Evolutionary conservation across 2,888 invertebrate species (phyloP).

Genomic region (Dioctria linearis): DNA sequence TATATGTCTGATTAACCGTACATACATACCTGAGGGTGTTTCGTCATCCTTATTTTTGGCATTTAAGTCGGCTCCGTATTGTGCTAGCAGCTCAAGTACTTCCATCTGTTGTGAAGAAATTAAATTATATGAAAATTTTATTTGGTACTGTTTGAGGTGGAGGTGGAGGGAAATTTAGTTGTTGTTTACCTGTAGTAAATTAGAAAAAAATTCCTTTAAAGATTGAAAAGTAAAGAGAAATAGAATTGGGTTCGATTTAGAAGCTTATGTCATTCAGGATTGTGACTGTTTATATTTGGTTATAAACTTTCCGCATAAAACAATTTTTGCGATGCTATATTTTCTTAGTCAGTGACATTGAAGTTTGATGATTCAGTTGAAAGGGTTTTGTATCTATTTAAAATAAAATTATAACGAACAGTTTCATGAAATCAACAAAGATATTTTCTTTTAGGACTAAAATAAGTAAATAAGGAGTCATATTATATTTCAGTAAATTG

Average conservation of each 20-base stretch:
- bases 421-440: too few relatives aligned
- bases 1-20: not conserved
- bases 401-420: too few relatives aligned
- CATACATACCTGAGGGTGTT: constrained; percentile 89
- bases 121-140: constrained; percentile 61
- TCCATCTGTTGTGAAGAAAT: constrained; percentile 79
- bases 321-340: too few relatives aligned
- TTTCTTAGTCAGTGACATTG: too few relatives aligned
- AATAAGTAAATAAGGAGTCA: too few relatives aligned
- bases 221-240: constrained; percentile 18
- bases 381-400: too few relatives aligned
- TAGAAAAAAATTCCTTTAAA: not conserved
- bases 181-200: constrained; percentile 20
- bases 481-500: too few relatives aligned
- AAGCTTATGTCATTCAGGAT: too few relatives aligned
- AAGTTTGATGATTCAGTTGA: too few relatives aligned
- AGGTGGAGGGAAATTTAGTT: not conserved
- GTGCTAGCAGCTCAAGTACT: constrained; percentile 94
- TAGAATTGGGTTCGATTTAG: not conserved
- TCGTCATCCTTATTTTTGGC: constrained; percentile 97
- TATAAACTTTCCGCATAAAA: too few relatives aligned
- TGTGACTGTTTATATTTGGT: too few relatives aligned
- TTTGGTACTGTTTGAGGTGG: constrained; percentile 25
- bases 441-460: too few relatives aligned
- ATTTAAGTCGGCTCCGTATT: constrained; percentile 97